A percentile compares a stretch with the other conserved stretches of the same genome.
Conservation (phyloP, 2,113 vertebrate genomes). For the Solea senegalensis region DNA sequence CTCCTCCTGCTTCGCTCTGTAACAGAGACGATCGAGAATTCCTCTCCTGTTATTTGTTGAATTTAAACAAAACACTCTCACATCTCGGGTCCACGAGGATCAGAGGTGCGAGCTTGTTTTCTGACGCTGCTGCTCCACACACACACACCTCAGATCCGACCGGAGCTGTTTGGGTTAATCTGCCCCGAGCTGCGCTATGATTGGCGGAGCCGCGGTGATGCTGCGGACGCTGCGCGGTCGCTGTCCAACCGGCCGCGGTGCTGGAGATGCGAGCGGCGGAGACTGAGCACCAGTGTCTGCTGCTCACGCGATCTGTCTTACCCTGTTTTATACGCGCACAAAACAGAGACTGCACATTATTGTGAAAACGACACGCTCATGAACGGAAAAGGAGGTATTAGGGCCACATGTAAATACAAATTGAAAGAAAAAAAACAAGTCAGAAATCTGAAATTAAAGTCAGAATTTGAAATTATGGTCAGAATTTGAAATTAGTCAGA, state of each 20-base stretch:
- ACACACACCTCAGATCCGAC: constrained; percentile 6
- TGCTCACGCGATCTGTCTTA: neutral
- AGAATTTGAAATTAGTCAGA: too few relatives aligned
- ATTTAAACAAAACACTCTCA: neutral
- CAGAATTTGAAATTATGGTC: too few relatives aligned
- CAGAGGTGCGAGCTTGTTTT: constrained; percentile 42
- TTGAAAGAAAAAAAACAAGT: too few relatives aligned
- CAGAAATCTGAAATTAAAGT: too few relatives aligned
- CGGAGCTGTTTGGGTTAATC: constrained; percentile 64
- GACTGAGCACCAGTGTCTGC: constrained; percentile 7
- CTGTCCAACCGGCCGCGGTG: constrained; percentile 73
- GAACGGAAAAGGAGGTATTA: too few relatives aligned
- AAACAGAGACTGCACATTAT: too few relatives aligned
- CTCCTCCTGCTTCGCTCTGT: constrained; percentile 1
- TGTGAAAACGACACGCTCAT: too few relatives aligned
- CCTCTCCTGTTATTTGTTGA: neutral
- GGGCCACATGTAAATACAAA: too few relatives aligned
- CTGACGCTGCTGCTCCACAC: constrained; percentile 50
- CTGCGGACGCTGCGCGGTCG: constrained; percentile 58
- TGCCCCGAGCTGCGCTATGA: constrained; percentile 67
- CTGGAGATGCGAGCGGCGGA: constrained; percentile 45
- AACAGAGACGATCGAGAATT: neutral
- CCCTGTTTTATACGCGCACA: too few relatives aligned
- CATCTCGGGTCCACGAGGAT: constrained; percentile 47
- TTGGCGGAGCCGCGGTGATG: constrained; percentile 76